phyloP scores from a whole-genome alignment of 2,797 vertebrate genomes.

The Platyrinchus mystaceus region DNA sequence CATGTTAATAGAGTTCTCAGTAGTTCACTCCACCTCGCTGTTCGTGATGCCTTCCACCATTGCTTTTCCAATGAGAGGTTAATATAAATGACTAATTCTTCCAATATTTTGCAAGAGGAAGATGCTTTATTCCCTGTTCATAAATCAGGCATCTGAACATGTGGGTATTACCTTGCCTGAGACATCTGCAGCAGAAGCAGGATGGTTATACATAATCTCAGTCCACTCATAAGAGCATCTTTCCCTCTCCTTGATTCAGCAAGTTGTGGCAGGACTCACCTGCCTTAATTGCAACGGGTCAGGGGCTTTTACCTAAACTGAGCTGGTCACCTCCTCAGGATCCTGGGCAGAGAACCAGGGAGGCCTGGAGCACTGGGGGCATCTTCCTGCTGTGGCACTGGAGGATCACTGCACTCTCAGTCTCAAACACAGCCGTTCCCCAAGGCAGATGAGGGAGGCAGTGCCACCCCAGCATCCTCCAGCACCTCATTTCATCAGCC shows the following conservation, averaged over 20 bases:
- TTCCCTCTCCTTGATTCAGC: neutral
- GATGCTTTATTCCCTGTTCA: neutral
- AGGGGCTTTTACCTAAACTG: neutral
- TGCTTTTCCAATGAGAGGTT: neutral
- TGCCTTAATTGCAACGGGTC: neutral
- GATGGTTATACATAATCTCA: neutral
- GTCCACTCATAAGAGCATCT: neutral
- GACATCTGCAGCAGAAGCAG: neutral
- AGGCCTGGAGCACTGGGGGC: neutral
- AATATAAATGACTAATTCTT: neutral
- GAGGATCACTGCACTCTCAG: neutral
- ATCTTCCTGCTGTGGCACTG: neutral
- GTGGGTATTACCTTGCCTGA: neutral
- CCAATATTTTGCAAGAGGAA: neutral
- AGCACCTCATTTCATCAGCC: neutral
- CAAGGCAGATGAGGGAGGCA: neutral
- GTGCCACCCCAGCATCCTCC: neutral
- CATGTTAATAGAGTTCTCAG: neutral
- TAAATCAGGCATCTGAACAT: neutral
- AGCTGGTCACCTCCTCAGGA: neutral
- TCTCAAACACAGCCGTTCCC: neutral
- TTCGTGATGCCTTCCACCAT: neutral
- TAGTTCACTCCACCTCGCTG: neutral
- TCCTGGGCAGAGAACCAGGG: neutral
- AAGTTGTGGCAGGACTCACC: neutral